phyloP scores from a whole-genome alignment of 2,113 vertebrate genomes.

The Brachypteracias leptosomus region DNA sequence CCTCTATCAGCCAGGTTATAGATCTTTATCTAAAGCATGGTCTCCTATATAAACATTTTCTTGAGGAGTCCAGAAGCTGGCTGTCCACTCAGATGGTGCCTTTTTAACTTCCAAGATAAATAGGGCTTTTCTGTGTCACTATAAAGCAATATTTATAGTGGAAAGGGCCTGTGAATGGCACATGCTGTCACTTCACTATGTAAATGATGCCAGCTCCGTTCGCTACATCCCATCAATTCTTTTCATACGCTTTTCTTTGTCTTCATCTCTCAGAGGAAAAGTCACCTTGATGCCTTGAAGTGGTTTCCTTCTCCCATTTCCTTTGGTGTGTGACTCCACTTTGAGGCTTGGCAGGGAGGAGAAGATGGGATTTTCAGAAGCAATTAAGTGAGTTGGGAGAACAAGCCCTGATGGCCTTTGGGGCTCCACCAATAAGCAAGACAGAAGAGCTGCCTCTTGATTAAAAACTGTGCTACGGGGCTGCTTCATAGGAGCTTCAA shows the following conservation, averaged over 20 bases:
- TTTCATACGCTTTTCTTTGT: slow-evolving; percentile 20
- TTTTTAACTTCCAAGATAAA: slow-evolving; percentile 40
- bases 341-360: neutral
- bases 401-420: neutral
- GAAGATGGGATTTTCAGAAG: neutral
- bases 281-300: slow-evolving; percentile 54
- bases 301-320: neutral
- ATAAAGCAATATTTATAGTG: slow-evolving; percentile 34
- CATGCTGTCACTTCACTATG: neutral
- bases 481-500: neutral
- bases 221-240: slow-evolving; percentile 35
- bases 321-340: neutral
- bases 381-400: neutral
- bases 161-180: neutral
- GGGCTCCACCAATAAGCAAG: neutral
- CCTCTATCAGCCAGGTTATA: neutral
- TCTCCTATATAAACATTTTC: neutral
- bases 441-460: neutral
- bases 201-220: slow-evolving; percentile 36
- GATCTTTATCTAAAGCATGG: neutral
- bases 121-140: slow-evolving; percentile 31
- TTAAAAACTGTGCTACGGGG: neutral
- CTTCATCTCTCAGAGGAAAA: slow-evolving; percentile 55
- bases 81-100: neutral
- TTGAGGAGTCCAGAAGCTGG: neutral